Evolutionary conservation across 1,140 invertebrate species (phyloP), one percentile per base, ranked within the genome.

Genomic region (Pectinophora gossypiella): DNA sequence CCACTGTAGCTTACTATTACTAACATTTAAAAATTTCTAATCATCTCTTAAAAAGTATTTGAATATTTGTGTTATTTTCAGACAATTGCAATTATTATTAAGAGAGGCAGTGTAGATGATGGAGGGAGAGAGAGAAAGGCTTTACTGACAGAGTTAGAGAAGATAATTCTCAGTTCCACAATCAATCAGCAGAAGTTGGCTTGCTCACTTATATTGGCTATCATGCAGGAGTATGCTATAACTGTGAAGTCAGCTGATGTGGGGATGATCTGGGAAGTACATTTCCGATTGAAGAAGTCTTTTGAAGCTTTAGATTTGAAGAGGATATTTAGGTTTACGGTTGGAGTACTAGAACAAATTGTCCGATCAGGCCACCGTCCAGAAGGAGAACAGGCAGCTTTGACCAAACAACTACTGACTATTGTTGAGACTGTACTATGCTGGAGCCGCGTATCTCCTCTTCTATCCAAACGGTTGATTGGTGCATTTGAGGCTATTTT

Each of bases 171-270:
- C n/a, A 71, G 73, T 48, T 83, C 85, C 20, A 64, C 80, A 19
- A 84, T 84, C 44, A 75, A 61, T 51, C 81, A 94, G 88, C 91
- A 93, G 89, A 85, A 92, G 51, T 74, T 97, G 23, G 95, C 94
- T 7, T 97, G 95, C 70, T 93, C 93, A 51, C 91, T 97, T 51
- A 91, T 97, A 57, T 89, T 92, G 46, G 92, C 94, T 7, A 86
- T 97, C 32, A 92, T 97, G 86, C 94, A 95, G 90, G 96, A 98
- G 85, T 96, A 96, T 89, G 93, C 94, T 38, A 94, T 91, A 32
- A 95, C 95, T n/a, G 90, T 93, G 0, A 94, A 95, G 74, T 95
- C 95, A 5, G 93, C 94, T 16, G 95, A 96, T 87, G 92, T 96
- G 36, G 95, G 95, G 7, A 79, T 97, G 35, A 93, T 95, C 12